Evolutionary conservation across 2,113 vertebrate species (phyloP), one percentile per base, ranked within the genome.

Genomic region (Bufo bufo): DNA sequence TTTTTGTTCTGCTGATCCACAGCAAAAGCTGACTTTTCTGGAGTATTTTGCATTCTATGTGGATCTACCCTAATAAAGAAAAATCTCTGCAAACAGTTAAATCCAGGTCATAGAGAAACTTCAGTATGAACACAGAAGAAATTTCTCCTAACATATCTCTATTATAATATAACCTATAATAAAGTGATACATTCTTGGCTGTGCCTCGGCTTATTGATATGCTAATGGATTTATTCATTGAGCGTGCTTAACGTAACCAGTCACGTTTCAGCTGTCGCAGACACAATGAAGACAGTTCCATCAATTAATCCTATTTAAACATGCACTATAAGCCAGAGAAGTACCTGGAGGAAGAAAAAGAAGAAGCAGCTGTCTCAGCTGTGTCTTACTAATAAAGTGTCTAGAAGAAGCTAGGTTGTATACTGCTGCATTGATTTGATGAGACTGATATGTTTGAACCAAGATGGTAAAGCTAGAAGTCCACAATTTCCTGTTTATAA

Each of bases 251-350:
- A 91, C 50, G 43, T 11, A 72, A 4, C 63, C 4, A 56, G 43
- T 89, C 91, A 88, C 90, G 72, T 49, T 72, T 82, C 43, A 86
- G 83, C 90, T 91, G 86, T 90, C 69, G 58, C 69, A 88, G 74
- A 84, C 85, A 81, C 59, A 43, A 83, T 89, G 66, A 88, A 89
- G 49, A 43, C 33, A 82, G 49, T 87, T 49, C 52, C 56, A 16
- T 33, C 54, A 89, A 86, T 90, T 89, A 90, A 84, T 86, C 92
- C 85, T 89, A 91, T 88, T 90, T 90, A 85, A 88, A 89, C 72
- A 20, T 33, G 90, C 87, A 6, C 54, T 92, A 89, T 88, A 86
- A 66, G 77, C 59, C 72, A 90, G 78, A 87, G 54, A 92, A 83
- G 63, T 82, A 89, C 80, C 3, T 0, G 52, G 61, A 47, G 58